Conservation (phyloP, 2,888 invertebrate genomes). For the Ennomos erosarius region DNA sequence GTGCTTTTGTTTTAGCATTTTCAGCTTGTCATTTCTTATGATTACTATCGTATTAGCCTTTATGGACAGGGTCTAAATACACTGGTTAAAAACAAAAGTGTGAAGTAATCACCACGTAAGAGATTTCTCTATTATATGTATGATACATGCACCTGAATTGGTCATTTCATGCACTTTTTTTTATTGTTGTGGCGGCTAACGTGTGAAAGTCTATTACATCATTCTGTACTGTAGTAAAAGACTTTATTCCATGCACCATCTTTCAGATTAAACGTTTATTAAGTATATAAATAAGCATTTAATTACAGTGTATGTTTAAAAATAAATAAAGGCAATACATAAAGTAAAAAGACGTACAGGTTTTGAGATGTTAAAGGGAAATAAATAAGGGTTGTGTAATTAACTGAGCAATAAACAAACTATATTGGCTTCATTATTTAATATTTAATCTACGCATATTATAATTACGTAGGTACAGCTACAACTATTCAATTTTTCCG, state of each 20-base stretch:
- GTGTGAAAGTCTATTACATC: no score
- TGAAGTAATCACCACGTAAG: slow-evolving; percentile 63
- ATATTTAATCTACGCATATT: slow-evolving; percentile 14
- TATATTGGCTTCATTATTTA: slow-evolving; percentile 34
- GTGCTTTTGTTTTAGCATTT: slow-evolving; percentile 4
- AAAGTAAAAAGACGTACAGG: slow-evolving; percentile 18
- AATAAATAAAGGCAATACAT: slow-evolving; percentile 8
- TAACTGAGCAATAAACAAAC: slow-evolving; percentile 77
- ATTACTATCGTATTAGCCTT: slow-evolving; percentile 66
- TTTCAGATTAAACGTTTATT: slow-evolving; percentile 6
- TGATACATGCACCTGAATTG: slow-evolving; percentile 69
- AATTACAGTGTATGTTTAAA: slow-evolving; percentile 10
- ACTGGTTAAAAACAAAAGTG: slow-evolving; percentile 75
- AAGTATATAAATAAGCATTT: slow-evolving; percentile 9
- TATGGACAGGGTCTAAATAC: slow-evolving; percentile 80
- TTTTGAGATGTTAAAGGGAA: slow-evolving; percentile 63
- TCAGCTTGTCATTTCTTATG: slow-evolving; percentile 3
- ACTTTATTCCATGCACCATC: slow-evolving; percentile 7
- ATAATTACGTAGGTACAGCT: slow-evolving; percentile 5
- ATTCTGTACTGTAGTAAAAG: not conserved
- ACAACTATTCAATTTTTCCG: slow-evolving; percentile 20
- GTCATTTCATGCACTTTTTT: slow-evolving; percentile 33
- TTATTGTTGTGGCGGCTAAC: not conserved
- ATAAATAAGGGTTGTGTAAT: slow-evolving; percentile 75
- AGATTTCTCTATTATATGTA: slow-evolving; percentile 54